These are phyloP conservation scores for Ostrea denselamellosa DNA, from an alignment of 1,140 invertebrate species.

Conservation along the genomic window DNA sequence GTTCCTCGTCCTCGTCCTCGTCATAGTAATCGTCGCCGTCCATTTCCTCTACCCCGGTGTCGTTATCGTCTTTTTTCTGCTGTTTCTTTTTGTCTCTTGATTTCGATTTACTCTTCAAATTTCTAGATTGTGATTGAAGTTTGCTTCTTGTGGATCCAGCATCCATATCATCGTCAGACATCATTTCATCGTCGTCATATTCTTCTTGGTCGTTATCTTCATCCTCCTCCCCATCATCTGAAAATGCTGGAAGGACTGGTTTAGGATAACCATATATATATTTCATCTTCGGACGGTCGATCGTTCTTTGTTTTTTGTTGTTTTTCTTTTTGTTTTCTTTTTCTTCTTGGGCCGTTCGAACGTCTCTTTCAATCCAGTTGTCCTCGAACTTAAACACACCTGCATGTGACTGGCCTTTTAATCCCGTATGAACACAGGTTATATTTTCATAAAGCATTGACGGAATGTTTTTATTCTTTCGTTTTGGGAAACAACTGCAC, in stretches of 20 bases:
- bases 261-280: slow-evolving; percentile 51
- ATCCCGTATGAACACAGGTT: slow-evolving; percentile 47
- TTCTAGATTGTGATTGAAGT: neutral
- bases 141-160: neutral
- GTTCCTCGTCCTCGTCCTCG: slow-evolving; percentile 33
- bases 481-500: slow-evolving; percentile 54
- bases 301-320: slow-evolving; percentile 18
- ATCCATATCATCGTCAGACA: slow-evolving; percentile 8
- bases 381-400: slow-evolving; percentile 48
- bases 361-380: slow-evolving; percentile 50
- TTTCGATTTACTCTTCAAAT: neutral
- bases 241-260: slow-evolving; percentile 34
- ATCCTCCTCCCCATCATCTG: slow-evolving; percentile 42
- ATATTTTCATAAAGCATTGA: slow-evolving; percentile 57
- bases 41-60: neutral
- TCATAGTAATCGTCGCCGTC: slow-evolving; percentile 51
- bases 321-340: slow-evolving; percentile 25
- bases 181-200: slow-evolving; percentile 32
- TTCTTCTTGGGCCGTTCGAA: neutral
- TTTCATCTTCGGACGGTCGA: slow-evolving; percentile 44
- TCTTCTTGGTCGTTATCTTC: slow-evolving; percentile 15
- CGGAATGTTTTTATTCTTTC: slow-evolving; percentile 46
- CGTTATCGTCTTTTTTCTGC: neutral
- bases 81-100: slow-evolving; percentile 14
- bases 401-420: slow-evolving; percentile 52